Conservation (phyloP, 2,113 vertebrate species). For the Megaceryle maxima region DNA sequence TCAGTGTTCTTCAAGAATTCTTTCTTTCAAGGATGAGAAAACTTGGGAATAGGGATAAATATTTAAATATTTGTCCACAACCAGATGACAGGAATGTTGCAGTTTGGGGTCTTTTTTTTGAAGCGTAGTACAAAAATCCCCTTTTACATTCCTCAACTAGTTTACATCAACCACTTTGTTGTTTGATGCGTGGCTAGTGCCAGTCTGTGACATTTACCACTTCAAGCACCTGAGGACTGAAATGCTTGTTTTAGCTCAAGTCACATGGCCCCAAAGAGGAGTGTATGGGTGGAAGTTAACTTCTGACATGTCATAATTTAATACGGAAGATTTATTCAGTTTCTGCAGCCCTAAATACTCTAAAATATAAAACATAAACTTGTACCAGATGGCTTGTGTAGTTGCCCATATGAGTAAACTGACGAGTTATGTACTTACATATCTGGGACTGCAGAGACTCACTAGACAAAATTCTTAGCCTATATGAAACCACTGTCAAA, state of each 20-base stretch:
- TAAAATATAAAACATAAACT: neutral
- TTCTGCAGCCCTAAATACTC: neutral
- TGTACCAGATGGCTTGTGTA: neutral
- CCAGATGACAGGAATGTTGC: accelerated
- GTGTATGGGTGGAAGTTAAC: neutral
- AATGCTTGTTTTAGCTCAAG: neutral
- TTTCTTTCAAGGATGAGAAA: neutral
- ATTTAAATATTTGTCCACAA: neutral
- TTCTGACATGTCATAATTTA: neutral
- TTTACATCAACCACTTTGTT: neutral
- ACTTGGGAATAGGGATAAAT: neutral
- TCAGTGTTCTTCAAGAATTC: neutral
- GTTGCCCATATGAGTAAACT: neutral
- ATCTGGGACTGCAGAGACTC: neutral
- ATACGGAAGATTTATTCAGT: neutral
- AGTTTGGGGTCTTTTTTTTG: neutral
- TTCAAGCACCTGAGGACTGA: neutral
- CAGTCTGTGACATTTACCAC: neutral
- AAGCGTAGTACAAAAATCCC: neutral
- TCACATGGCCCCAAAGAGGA: neutral
- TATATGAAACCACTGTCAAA: neutral
- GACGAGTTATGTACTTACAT: neutral
- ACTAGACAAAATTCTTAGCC: neutral
- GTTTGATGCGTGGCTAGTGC: neutral
- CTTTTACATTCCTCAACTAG: neutral